phyloP scores from a whole-genome alignment of 2,888 invertebrate genomes.

The Sturmia bella region DNA sequence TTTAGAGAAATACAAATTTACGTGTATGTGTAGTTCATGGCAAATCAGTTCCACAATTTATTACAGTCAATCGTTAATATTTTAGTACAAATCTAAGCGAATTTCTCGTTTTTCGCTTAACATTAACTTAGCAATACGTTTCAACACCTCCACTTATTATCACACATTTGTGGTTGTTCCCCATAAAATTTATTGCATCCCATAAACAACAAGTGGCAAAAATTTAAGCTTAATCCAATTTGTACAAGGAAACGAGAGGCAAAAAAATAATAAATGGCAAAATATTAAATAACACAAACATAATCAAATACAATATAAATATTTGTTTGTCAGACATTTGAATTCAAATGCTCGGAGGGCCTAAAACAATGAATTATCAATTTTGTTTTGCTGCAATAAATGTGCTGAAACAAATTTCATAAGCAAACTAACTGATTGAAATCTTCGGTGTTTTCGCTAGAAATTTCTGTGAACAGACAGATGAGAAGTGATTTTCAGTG shows the following conservation, averaged over 20 bases:
- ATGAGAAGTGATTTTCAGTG: not conserved
- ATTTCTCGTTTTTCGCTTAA: not conserved
- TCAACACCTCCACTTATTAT: constrained; percentile 60
- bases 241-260: constrained; percentile 46
- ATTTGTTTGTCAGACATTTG: constrained; percentile 76
- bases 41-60: no score
- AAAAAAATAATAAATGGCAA: constrained; percentile 76
- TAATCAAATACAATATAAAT: constrained; percentile 81
- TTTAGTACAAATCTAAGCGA: not conserved
- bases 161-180: constrained; percentile 24
- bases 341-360: constrained; percentile 40
- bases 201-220: constrained; percentile 63
- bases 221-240: constrained; percentile 67
- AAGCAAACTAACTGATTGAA: constrained; percentile 58
- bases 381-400: constrained; percentile 35
- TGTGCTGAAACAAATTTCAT: constrained; percentile 5
- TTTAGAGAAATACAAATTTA: no score
- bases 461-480: not conserved
- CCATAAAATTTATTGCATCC: constrained; percentile 52
- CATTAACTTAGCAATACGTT: not conserved
- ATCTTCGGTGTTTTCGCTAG: constrained; percentile 44
- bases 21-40: no score
- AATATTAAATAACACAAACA: constrained; percentile 78
- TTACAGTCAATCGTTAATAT: no score
- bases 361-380: constrained; percentile 55